Evolutionary conservation across 2,888 invertebrate genomes (phyloP).

Genomic region (Melanophora roralis): DNA sequence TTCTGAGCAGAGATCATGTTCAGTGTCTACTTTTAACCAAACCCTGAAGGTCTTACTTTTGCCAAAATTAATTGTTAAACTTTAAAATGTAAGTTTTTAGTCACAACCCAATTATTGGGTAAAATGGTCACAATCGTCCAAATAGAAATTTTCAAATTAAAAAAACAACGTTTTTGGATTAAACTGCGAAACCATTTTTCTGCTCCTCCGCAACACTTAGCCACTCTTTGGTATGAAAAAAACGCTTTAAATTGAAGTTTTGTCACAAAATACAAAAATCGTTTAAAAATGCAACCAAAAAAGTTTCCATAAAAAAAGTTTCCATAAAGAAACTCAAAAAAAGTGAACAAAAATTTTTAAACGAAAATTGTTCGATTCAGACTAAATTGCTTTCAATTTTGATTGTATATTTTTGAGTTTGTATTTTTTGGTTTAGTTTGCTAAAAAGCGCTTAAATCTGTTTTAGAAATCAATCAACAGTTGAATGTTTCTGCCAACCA

Average conservation of each 20-base stretch:
- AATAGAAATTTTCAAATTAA: no score
- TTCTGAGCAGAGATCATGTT: no score
- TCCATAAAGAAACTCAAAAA: conserved; percentile 29
- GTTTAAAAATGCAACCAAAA: conserved; percentile 65
- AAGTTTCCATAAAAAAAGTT: conserved; percentile 51
- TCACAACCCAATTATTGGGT: no score
- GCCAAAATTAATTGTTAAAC: no score
- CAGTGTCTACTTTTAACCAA: no score
- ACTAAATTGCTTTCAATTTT: conserved; percentile 51
- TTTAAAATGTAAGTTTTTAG: no score
- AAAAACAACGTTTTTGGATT: background rate
- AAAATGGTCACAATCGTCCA: no score
- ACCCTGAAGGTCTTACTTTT: no score
- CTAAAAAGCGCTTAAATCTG: conserved; percentile 57
- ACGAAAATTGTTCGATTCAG: conserved; percentile 43
- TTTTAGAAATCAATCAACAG: conserved; percentile 62
- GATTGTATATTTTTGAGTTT: background rate
- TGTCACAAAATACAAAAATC: conserved; percentile 64
- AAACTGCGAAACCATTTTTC: background rate
- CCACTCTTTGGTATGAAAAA: conserved; percentile 65
- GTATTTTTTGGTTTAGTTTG: conserved; percentile 51
- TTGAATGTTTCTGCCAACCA: conserved; percentile 29
- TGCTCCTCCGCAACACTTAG: conserved; percentile 33
- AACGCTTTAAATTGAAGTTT: conserved; percentile 68
- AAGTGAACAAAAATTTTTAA: conserved; percentile 27